A percentile compares a stretch with the other conserved stretches of the same genome.
These are phyloP conservation scores for Pygocentrus nattereri DNA, from an alignment of 2,797 vertebrate genomes.

Conservation along the genomic window DNA sequence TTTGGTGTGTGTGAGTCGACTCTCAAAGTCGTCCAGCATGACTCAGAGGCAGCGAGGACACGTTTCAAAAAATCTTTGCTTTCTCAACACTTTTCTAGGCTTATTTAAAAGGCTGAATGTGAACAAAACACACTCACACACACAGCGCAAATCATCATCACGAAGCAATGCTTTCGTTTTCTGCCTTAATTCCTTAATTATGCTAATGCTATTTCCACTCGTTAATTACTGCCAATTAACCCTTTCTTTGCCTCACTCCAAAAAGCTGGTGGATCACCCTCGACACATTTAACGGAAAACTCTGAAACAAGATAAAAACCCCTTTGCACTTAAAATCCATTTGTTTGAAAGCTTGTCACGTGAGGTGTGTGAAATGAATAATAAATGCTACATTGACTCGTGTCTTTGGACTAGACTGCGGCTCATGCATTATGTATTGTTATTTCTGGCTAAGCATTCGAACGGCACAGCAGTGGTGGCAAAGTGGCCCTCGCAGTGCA, in stretches of 20 bases:
- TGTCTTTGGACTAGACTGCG: slow-evolving; percentile 64
- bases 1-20: slow-evolving; percentile 1
- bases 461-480: slow-evolving; percentile 46
- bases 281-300: slow-evolving; percentile 14
- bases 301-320: slow-evolving; percentile 33
- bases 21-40: slow-evolving; percentile 10
- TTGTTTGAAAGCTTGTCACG: slow-evolving; percentile 63
- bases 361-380: slow-evolving; percentile 69
- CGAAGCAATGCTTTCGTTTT: background rate
- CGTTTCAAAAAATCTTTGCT: slow-evolving; percentile 4
- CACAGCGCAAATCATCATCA: slow-evolving; percentile 2
- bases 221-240: slow-evolving; percentile 40
- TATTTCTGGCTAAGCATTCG: slow-evolving; percentile 67
- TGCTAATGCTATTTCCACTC: slow-evolving; percentile 14
- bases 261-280: background rate
- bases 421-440: slow-evolving; percentile 71
- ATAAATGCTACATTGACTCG: slow-evolving; percentile 67
- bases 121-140: slow-evolving; percentile 9
- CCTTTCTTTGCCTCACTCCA: slow-evolving; percentile 11
- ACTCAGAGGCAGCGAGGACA: slow-evolving; percentile 22
- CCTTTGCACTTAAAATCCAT: slow-evolving; percentile 56
- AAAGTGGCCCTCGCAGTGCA: slow-evolving; percentile 59
- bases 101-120: background rate
- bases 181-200: slow-evolving; percentile 18
- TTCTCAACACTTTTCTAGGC: slow-evolving; percentile 8